Base-by-base conservation (phyloP, 1,140 invertebrate genomes). In the Heliothis virescens region DNA sequence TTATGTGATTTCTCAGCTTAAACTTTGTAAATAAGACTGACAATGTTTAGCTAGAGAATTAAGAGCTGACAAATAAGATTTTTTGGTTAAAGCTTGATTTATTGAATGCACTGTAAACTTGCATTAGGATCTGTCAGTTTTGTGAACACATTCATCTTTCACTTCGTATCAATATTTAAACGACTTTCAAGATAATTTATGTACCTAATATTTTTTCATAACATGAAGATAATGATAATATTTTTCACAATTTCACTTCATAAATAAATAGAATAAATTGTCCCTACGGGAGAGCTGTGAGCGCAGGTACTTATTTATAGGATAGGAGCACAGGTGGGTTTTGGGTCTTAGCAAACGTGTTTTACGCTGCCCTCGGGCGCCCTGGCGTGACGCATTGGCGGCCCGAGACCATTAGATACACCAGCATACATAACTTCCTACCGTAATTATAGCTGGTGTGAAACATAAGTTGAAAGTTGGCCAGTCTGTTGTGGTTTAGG, bases 211-310 rank as follows among this genome's bases (percentile, higher is more conserved):
- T 41, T 26, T 10, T 12, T 41, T 48, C 50, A 57, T 72, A 72
- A 72, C 55, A 72, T n/a, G 55, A 72, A 52, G 48, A 74, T 74
- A 74, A 60, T 74, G 55, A 74, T 60, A 41, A 74, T 74, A 74
- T 74, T 74, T 74, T 74, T 74, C 72, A 74, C 55, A 74, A 74
- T 60, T 55, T 74, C 72, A 65, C 74, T 63, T 76, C 74, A 63
- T 63, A 83, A 83, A 83, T 85, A 85, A 84, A 81, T 74, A 81
- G 60, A 81, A 86, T 83, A 81, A 86, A 85, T 85, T 73, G 79
- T 73, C 80, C 75, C 80, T 71, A 57, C 47, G 82, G 74, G 84
- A 76, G 55, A 18, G 52, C 63, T 65, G 69, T 69, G 34, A 62
- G 52, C 71, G 63, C 79, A 82, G 74, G 81, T 72, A 76, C 60